A percentile compares a stretch with the other conserved stretches of the same genome.
Evolutionary conservation across 2,113 vertebrate genomes (phyloP).

Genomic region (Pygoscelis adeliae): DNA sequence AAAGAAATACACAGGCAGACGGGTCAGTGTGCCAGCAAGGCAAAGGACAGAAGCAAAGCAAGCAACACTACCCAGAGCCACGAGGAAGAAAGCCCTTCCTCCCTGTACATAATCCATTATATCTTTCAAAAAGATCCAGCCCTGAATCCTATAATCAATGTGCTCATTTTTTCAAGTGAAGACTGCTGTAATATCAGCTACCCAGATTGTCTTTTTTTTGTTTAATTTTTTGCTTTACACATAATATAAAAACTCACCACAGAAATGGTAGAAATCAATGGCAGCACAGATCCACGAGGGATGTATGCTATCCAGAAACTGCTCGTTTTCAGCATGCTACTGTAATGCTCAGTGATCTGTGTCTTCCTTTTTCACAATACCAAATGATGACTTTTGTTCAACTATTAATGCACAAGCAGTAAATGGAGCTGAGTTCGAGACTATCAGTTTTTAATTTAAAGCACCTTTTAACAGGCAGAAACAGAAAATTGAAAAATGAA

Average conservation of each 20-base stretch:
- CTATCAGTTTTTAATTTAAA: neutral
- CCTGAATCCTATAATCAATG: neutral
- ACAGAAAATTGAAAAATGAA: neutral
- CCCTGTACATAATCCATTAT: too few species aligned
- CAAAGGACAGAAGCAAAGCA: neutral
- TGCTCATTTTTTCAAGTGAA: neutral
- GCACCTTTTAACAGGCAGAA: neutral
- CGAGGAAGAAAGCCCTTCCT: neutral
- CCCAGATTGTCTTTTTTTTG: neutral
- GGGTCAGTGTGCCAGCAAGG: neutral
- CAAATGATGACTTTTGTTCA: neutral
- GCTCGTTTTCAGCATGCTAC: accelerated
- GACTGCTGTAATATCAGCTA: neutral
- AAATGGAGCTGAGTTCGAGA: neutral
- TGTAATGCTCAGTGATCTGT: neutral
- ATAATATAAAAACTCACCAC: neutral
- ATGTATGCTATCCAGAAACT: neutral
- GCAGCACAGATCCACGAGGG: neutral
- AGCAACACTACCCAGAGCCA: neutral
- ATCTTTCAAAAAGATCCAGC: neutral
- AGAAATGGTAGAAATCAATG: neutral
- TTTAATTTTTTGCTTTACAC: neutral
- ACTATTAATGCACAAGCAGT: neutral
- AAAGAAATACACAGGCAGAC: neutral
- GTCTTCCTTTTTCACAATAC: neutral